Evolutionary conservation across 2,888 invertebrate species (phyloP).

Genomic region (Lasioglossum pauxillum): DNA sequence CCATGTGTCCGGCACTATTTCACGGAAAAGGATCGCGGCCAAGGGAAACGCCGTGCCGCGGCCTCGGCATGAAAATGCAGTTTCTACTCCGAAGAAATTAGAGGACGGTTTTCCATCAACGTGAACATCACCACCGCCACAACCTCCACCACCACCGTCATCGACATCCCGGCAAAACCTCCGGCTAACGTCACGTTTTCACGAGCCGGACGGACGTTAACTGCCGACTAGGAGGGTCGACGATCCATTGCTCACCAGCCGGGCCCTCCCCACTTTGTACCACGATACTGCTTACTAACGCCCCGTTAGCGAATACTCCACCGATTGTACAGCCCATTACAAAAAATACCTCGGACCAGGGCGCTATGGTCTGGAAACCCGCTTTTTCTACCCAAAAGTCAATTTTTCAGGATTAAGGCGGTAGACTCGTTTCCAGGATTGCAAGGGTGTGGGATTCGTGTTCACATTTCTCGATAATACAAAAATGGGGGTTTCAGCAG

Average conservation of each 20-base stretch:
- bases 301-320: slow-evolving; percentile 53
- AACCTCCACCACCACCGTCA: slow-evolving; percentile 66
- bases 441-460: no score
- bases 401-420: no score
- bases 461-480: no score
- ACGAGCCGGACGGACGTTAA: slow-evolving; percentile 76
- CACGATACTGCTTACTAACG: slow-evolving; percentile 64
- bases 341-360: slow-evolving; percentile 25
- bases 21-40: not conserved
- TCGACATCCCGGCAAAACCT: slow-evolving; percentile 63
- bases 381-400: no score
- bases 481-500: no score
- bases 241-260: slow-evolving; percentile 77
- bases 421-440: no score
- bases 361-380: no score
- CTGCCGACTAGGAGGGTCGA: slow-evolving; percentile 78
- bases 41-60: not conserved
- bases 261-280: slow-evolving; percentile 67
- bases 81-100: slow-evolving; percentile 34
- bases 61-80: slow-evolving; percentile 8
- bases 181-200: slow-evolving; percentile 72
- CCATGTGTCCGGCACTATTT: not conserved
- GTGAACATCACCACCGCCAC: not conserved
- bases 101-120: slow-evolving; percentile 25
- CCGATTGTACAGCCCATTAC: slow-evolving; percentile 35